Percentiles rank a stretch among this genome's conserved stretches.
These are phyloP conservation scores for Norana najaformis DNA, from an alignment of 2,888 invertebrate species.

Conservation along the genomic window DNA sequence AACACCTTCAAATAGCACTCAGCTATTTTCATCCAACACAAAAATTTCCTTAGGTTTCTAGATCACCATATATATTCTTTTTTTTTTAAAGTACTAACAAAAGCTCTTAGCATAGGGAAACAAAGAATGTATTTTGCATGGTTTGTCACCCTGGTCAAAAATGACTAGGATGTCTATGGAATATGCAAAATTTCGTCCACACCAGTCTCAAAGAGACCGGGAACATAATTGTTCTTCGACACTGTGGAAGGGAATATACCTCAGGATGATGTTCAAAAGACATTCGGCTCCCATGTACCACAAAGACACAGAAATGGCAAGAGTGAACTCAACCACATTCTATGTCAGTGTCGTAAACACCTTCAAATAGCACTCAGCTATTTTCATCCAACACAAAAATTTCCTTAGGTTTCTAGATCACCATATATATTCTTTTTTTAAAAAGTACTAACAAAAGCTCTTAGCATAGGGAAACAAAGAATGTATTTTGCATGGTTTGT, in stretches of 20 bases:
- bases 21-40: no score
- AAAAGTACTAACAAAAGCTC: no score
- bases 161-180: constrained; percentile 9
- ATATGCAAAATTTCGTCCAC: constrained; percentile 23
- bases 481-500: constrained; percentile 10
- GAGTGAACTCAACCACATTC: background rate
- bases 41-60: no score
- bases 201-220: constrained; percentile 16
- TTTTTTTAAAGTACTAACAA: no score
- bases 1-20: no score
- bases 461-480: no score
- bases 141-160: background rate
- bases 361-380: background rate
- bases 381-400: no score
- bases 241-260: constrained; percentile 22
- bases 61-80: no score
- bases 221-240: constrained; percentile 23
- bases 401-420: no score
- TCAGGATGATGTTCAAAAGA: background rate
- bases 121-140: background rate
- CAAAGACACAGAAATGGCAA: background rate
- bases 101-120: no score
- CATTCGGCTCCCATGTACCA: constrained; percentile 19
- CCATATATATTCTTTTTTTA: no score
- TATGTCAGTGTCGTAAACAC: background rate